A percentile compares a stretch with the other conserved stretches of the same genome.
Evolutionary conservation across 1,140 invertebrate genomes (phyloP).

Genomic region (Drosophila teissieri): DNA sequence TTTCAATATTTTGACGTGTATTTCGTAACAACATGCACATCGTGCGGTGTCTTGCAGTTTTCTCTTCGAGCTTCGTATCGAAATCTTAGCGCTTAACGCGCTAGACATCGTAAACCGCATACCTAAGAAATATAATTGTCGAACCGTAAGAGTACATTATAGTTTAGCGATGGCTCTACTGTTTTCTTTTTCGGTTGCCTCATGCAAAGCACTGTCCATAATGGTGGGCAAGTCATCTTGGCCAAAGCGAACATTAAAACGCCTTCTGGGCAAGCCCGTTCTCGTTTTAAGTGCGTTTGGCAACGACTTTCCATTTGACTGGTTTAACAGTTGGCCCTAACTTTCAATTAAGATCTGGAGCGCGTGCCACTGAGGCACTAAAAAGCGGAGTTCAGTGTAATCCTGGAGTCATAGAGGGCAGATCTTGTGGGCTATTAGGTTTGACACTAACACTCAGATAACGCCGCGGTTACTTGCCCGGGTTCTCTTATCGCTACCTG

Average conservation of each 20-base stretch:
- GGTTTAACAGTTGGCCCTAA: slow-evolving; percentile 39
- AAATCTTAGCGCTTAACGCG: slow-evolving; percentile 8
- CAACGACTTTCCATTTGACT: slow-evolving; percentile 67
- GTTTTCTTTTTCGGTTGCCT: slow-evolving; percentile 6
- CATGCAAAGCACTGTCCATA: slow-evolving; percentile 21
- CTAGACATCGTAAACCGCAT: slow-evolving; percentile 14
- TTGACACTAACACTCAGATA: slow-evolving; percentile 11
- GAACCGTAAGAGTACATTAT: slow-evolving; percentile 12
- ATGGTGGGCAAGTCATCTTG: slow-evolving; percentile 19
- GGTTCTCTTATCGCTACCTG: slow-evolving; percentile 22
- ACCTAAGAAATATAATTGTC: slow-evolving; percentile 7
- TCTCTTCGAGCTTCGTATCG: slow-evolving; percentile 10
- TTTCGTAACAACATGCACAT: slow-evolving; percentile 64
- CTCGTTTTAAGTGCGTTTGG: slow-evolving; percentile 19
- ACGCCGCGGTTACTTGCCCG: slow-evolving; percentile 10
- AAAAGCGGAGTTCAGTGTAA: neutral
- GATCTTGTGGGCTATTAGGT: neutral
- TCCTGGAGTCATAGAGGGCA: neutral
- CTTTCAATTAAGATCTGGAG: slow-evolving; percentile 39
- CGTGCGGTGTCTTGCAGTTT: slow-evolving; percentile 27
- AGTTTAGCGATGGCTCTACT: neutral
- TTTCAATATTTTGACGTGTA: slow-evolving; percentile 38
- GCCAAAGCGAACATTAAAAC: slow-evolving; percentile 42
- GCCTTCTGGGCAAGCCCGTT: slow-evolving; percentile 38
- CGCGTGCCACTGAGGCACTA: slow-evolving; percentile 14